phyloP scores from a whole-genome alignment of 64 coral and sea anemone species.

The Pocillopora verrucosa region DNA sequence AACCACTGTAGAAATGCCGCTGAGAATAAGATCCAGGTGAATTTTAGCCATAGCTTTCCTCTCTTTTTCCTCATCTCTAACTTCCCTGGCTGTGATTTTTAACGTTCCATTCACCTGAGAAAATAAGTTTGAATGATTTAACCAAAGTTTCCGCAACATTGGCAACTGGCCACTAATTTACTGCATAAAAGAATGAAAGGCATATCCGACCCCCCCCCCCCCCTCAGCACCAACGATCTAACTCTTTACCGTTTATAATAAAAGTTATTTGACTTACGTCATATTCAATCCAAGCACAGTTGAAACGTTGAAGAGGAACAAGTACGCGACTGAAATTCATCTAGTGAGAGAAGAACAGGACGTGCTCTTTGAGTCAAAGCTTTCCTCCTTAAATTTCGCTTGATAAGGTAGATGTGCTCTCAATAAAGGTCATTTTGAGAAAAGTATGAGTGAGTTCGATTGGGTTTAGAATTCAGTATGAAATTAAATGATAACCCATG shows the following conservation, averaged over 20 bases:
- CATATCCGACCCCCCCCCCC: no score
- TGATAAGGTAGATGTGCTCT: no score
- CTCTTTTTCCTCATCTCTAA: not conserved
- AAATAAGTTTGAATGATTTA: not conserved
- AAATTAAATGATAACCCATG: no score
- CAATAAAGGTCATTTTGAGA: no score
- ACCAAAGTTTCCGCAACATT: not conserved
- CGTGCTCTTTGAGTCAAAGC: no score
- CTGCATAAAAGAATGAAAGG: no score
- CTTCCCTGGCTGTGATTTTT: not conserved
- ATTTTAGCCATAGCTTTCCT: not conserved
- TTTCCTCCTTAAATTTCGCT: no score
- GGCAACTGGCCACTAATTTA: no score
- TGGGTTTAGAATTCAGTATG: no score
- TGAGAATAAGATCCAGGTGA: conserved; percentile 25
- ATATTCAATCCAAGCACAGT: conserved; percentile 19
- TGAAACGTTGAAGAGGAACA: not conserved
- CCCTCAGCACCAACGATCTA: not conserved
- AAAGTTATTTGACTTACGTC: not conserved
- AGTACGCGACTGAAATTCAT: not conserved
- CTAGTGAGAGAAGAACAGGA: not conserved
- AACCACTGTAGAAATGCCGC: conserved; percentile 3
- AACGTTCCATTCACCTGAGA: conserved; percentile 11
- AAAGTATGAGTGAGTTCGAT: no score
- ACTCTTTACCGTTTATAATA: no score